phyloP scores from a whole-genome alignment of 2,113 vertebrate species.

The Sylvia atricapilla region DNA sequence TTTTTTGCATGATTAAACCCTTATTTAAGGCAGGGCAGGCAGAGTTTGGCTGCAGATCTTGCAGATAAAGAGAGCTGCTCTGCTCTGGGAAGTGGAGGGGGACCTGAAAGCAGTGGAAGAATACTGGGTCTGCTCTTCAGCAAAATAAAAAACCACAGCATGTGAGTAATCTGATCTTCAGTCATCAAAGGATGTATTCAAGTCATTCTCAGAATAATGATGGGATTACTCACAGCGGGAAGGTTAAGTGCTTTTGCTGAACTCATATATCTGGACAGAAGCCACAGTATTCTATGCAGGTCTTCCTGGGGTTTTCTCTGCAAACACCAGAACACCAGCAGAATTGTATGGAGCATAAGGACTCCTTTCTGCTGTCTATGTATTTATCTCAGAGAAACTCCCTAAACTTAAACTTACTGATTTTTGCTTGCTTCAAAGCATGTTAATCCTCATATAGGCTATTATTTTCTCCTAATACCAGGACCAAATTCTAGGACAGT shows the following conservation, averaged over 20 bases:
- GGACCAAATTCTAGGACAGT: not conserved
- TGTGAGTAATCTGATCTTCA: conserved; percentile 20
- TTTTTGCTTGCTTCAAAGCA: not conserved
- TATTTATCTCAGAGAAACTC: not conserved
- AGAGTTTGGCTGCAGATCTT: not conserved
- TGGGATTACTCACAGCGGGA: conserved; percentile 11
- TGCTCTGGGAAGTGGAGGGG: not conserved
- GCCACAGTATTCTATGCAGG: not conserved
- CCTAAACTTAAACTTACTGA: not conserved
- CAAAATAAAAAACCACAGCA: conserved; percentile 15
- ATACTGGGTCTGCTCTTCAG: conserved; percentile 9
- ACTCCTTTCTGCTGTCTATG: not conserved
- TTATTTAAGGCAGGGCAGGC: not conserved
- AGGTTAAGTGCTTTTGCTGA: conserved; percentile 17
- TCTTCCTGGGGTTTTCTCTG: not conserved
- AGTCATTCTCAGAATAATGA: not conserved
- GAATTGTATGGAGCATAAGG: not conserved
- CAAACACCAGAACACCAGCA: not conserved
- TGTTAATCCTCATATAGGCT: not conserved
- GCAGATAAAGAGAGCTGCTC: not conserved
- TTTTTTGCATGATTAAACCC: not conserved
- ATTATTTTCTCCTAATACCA: not conserved
- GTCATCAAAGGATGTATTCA: not conserved
- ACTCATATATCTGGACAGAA: conserved; percentile 4
- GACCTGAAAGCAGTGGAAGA: conserved; percentile 21